Percentiles rank a stretch among this genome's conserved stretches.
Evolutionary conservation across 2,888 invertebrate genomes (phyloP).

Genomic region (Lepidocyrtoides sp.): DNA sequence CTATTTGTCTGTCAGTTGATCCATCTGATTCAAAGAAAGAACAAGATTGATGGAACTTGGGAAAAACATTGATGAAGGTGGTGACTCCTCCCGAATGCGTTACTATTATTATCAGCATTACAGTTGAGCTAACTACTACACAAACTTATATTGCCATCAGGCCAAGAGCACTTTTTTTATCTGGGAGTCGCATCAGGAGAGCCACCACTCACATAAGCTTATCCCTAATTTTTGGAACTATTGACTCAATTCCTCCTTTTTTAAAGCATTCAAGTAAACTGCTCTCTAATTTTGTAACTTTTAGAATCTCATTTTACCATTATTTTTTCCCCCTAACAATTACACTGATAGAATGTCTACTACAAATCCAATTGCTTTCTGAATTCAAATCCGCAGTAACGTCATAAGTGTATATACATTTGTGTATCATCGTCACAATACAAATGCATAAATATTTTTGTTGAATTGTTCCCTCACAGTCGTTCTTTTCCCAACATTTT

Average conservation of each 20-base stretch:
- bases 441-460: background rate
- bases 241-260: too few species aligned
- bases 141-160: background rate
- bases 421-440: background rate
- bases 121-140: background rate
- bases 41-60: constrained; percentile 75
- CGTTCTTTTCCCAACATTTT: background rate
- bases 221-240: too few species aligned
- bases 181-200: background rate
- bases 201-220: background rate
- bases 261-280: too few species aligned
- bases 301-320: too few species aligned
- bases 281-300: too few species aligned
- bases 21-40: constrained; percentile 73
- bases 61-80: constrained; percentile 34
- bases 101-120: background rate
- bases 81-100: background rate
- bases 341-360: too few species aligned
- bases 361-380: too few species aligned
- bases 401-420: too few species aligned
- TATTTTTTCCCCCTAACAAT: too few species aligned
- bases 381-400: too few species aligned
- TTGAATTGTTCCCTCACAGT: too few species aligned
- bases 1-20: constrained; percentile 76
- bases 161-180: background rate